Evolutionary conservation across 1,140 invertebrate species (phyloP).

Genomic region (Planococcus citri): DNA sequence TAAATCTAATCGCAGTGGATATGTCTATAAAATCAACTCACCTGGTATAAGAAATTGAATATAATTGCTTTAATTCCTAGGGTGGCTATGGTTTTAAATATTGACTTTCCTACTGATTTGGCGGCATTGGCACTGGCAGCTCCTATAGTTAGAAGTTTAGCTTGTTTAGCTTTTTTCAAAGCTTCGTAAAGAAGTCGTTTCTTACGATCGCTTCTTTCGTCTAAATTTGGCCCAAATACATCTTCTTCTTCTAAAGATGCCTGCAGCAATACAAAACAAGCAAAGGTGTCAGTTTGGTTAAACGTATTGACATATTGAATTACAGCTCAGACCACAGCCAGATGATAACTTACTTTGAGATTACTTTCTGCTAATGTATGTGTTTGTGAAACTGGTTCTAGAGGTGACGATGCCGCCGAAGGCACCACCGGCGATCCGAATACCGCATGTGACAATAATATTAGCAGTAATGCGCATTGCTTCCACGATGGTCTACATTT

Average conservation of each 20-base stretch:
- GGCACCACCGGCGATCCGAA: background rate
- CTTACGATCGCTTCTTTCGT: background rate
- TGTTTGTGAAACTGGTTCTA: slow-evolving; percentile 4
- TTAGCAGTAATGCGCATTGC: slow-evolving; percentile 9
- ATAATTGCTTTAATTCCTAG: slow-evolving; percentile 9
- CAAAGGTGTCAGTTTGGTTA: background rate
- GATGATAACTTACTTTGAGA: background rate
- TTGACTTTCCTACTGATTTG: slow-evolving; percentile 5
- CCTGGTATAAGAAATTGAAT: slow-evolving; percentile 14
- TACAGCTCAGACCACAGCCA: too few relatives aligned
- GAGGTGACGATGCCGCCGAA: background rate
- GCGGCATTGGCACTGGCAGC: slow-evolving; percentile 10
- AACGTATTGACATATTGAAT: background rate
- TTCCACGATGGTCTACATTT: slow-evolving; percentile 13
- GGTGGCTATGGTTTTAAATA: slow-evolving; percentile 9
- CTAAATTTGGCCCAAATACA: background rate
- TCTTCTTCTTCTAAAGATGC: slow-evolving; percentile 10
- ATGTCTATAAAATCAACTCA: too few relatives aligned
- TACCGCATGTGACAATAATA: slow-evolving; percentile 5
- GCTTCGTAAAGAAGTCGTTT: slow-evolving; percentile 8
- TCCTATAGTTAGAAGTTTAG: background rate
- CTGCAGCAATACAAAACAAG: background rate
- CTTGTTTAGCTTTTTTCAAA: slow-evolving; percentile 11
- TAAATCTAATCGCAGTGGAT: too few relatives aligned
- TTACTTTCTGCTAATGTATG: background rate